Base-by-base conservation (phyloP, 1,140 invertebrate species). In the Trichoplusia ni region DNA sequence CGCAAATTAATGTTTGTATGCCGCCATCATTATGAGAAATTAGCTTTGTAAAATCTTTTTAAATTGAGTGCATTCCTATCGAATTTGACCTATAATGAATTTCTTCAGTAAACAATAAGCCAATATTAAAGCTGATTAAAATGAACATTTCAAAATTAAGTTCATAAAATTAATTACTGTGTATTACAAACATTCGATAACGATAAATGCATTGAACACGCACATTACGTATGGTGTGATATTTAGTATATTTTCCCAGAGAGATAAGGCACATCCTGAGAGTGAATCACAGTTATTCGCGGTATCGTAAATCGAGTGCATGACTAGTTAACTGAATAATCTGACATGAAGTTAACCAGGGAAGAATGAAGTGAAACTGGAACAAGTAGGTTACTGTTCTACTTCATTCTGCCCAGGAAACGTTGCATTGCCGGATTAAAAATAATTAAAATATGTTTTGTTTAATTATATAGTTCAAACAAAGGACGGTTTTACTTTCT, bases 161-260 rank as follows among this genome's bases (percentile, higher is more conserved):
- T 31, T 31, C 11, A 8, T 8, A 31, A 31, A 2, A 31, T 8
- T 2, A n/a, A 31, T 31, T 31, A 35, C 31, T 11, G n/a, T 13
- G n/a, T 11, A 35, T 0, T 11, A 35, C 0, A 29, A 29, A 8
- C 8, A 6, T 25, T 23, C n/a, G n/a, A n/a, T n/a, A n/a, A n/a
- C n/a, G n/a, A n/a, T n/a, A n/a, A n/a, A n/a, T 44, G 14, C 29
- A 18, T 18, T 18, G 21, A n/a, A n/a, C n/a, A 16, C 42, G n/a
- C 11, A 44, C 11, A 31, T 18, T 16, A 31, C 25, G 11, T n/a
- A 29, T 18, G 14, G 18, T 23, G 19, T 18, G 23, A 29, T 5
- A 7, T 49, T 49, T 31, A 49, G n/a, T n/a, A 49, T 4, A 44
- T 58, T 58, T 60, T 70, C 47, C 46, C 58, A 67, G 37, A 58